These are phyloP conservation scores for Euclidia mi DNA, from an alignment of 2,888 invertebrate species.

Conservation along the genomic window DNA sequence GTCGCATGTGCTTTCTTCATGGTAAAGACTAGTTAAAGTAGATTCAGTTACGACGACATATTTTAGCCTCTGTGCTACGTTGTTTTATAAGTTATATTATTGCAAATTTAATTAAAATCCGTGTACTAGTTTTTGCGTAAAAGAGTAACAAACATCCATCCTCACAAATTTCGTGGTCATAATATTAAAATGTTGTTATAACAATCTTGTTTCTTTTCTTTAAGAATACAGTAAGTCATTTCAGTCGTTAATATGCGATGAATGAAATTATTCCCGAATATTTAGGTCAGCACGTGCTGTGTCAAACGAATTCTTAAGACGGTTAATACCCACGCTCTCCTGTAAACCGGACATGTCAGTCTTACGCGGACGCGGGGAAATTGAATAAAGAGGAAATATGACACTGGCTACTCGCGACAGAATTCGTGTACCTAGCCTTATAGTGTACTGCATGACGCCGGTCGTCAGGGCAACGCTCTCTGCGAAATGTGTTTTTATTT, in stretches of 20 bases:
- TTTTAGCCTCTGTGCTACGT: too few species aligned
- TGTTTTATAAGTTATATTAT: too few species aligned
- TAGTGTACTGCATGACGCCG: conserved; percentile 34
- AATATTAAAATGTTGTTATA: too few species aligned
- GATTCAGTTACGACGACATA: too few species aligned
- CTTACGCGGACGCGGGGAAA: conserved; percentile 72
- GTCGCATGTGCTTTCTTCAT: too few species aligned
- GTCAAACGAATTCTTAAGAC: conserved; percentile 52
- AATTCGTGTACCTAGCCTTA: conserved; percentile 53
- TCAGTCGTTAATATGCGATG: conserved; percentile 15
- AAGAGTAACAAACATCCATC: too few species aligned
- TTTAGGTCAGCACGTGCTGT: conserved; percentile 56
- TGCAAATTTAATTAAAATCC: too few species aligned
- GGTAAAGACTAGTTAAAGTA: too few species aligned
- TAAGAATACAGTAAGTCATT: not conserved
- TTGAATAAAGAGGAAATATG: conserved; percentile 85
- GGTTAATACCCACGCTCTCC: conserved; percentile 71
- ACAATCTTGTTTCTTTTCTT: too few species aligned
- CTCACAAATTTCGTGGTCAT: too few species aligned
- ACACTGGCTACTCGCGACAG: conserved; percentile 74
- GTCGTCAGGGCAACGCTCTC: conserved; percentile 62
- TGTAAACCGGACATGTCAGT: conserved; percentile 76
- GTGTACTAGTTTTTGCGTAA: too few species aligned
- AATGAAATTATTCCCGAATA: conserved; percentile 38
- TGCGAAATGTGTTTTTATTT: conserved; percentile 29